Conservation (phyloP, 2,888 invertebrate genomes). For the Cantharis flavilabris region DNA sequence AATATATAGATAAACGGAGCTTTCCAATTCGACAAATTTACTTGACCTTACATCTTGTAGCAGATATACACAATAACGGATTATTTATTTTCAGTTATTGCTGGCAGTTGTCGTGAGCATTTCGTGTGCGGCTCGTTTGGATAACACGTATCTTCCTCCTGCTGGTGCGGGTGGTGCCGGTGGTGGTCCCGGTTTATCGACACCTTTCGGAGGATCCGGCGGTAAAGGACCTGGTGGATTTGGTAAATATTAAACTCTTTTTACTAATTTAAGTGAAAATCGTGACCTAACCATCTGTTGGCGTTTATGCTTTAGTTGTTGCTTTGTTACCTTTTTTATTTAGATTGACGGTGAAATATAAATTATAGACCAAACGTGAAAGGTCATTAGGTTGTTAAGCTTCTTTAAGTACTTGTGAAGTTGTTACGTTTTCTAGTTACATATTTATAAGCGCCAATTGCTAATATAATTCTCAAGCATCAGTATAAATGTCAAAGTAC, state of each 20-base stretch:
- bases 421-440: slow-evolving; percentile 11
- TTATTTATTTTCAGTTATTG: slow-evolving; percentile 43
- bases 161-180: slow-evolving; percentile 56
- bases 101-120: slow-evolving; percentile 54
- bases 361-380: slow-evolving; percentile 29
- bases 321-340: slow-evolving; percentile 6
- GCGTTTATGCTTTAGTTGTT: neutral
- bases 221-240: slow-evolving; percentile 34
- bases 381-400: slow-evolving; percentile 30
- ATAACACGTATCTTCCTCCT: slow-evolving; percentile 64
- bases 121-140: slow-evolving; percentile 58
- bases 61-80: neutral
- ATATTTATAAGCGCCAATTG: slow-evolving; percentile 19
- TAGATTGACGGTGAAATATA: slow-evolving; percentile 6
- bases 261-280: neutral
- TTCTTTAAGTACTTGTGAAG: slow-evolving; percentile 5
- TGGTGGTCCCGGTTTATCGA: slow-evolving; percentile 54
- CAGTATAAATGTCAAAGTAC: slow-evolving; percentile 6
- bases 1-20: too few relatives aligned
- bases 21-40: neutral
- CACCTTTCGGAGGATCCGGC: slow-evolving; percentile 47
- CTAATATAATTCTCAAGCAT: slow-evolving; percentile 7
- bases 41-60: neutral
- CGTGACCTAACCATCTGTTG: neutral
- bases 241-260: slow-evolving; percentile 25